Evolutionary conservation across 2,888 invertebrate genomes (phyloP), one percentile per base, ranked within the genome.

Genomic region (Drosophila trichaetosa): DNA sequence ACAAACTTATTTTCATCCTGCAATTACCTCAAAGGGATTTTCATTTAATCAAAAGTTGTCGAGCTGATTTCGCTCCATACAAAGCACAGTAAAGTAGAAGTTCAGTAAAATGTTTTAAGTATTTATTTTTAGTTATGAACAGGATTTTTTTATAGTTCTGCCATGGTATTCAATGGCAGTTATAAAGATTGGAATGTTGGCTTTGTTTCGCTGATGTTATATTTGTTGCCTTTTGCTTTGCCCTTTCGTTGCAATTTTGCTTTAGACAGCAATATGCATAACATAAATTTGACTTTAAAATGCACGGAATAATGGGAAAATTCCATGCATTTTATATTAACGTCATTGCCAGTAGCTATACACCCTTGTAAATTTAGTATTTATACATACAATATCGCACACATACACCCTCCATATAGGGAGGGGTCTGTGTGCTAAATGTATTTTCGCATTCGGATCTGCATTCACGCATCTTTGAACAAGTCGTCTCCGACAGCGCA

Each of bases 261-360:
- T 51, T 59, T 62, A 69, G 87, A 59, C 71, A 69, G 70, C 62
- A 67, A 57, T 72, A 86, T 86, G 87, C 87, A 84, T 84, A 89
- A 79, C 81, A 89, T 87, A 89, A 72, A 81, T 83, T 83, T 83
- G 68, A 61, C 64, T 81, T 61, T 75, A 83, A 87, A 87, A 87
- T 80, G 88, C 84, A 80, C 70, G 70, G 89, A 80, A 87, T 81
- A 79, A 71, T 76, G 64, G 54, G 73, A 77, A 87, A 83, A 87
- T 87, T 87, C 90, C 73, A 87, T 87, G 87, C 87, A 87, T 87
- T 87, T 87, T 80, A 89, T 87, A 87, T 90, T 90, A 70, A 82
- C 61, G 76, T 83, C 64, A 54, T 56, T 67, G 81, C 76, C 61
- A 64, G 60, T 69, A 68, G 82, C 82, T 49, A 70, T 63, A 65